A percentile compares a stretch with the other conserved stretches of the same genome.
phyloP scores from a whole-genome alignment of 2,113 vertebrate genomes.

The Podilymbus podiceps region DNA sequence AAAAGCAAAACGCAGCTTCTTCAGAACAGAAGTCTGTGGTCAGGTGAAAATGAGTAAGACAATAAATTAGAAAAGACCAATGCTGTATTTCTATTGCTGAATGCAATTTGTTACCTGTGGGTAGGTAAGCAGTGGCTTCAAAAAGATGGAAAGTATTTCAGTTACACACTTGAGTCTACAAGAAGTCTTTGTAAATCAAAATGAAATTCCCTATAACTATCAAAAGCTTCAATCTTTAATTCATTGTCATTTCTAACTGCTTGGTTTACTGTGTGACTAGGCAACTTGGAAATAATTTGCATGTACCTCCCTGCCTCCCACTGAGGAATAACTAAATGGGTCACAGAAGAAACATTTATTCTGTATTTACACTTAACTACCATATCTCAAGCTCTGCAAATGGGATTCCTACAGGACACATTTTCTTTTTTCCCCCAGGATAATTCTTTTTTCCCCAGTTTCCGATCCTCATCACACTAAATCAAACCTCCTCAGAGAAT shows the following conservation, averaged over 20 bases:
- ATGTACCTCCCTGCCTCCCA: not conserved
- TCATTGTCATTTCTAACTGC: not conserved
- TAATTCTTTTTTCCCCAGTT: not conserved
- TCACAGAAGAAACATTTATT: not conserved
- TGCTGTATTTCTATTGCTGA: not conserved
- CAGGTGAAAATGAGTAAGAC: not conserved
- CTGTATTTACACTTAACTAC: not conserved
- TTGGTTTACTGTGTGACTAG: not conserved
- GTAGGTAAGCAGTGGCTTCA: slow-evolving; percentile 13
- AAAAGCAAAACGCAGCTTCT: not conserved
- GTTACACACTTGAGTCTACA: not conserved
- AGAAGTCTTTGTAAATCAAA: slow-evolving; percentile 10
- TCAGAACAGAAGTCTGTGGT: not conserved
- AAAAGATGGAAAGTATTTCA: not conserved
- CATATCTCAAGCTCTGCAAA: not conserved
- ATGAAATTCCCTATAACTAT: not conserved
- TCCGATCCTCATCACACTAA: not conserved
- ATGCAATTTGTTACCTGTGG: not conserved
- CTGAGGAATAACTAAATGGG: not conserved
- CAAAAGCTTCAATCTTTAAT: not conserved
- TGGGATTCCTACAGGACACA: not conserved
- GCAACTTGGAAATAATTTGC: not conserved
- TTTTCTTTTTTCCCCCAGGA: not conserved
- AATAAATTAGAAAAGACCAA: not conserved
- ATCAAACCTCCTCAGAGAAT: not conserved